Percentiles rank a stretch among this genome's conserved stretches.
Conservation (phyloP, 2,888 invertebrate species). For the Leptura quadrifasciata region DNA sequence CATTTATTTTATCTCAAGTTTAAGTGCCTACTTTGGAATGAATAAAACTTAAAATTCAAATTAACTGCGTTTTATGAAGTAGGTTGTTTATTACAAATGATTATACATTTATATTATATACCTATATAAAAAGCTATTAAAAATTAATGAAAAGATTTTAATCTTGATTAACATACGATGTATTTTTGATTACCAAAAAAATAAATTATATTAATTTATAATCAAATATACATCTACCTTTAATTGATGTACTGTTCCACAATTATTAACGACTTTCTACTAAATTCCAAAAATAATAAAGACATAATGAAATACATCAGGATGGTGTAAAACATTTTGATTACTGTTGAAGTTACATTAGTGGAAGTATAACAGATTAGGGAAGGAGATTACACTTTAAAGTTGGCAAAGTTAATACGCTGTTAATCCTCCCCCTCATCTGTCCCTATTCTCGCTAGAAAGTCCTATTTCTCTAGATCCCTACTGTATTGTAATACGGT, state of each 20-base stretch:
- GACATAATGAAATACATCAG: background rate
- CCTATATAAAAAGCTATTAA: too few relatives aligned
- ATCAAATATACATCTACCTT: background rate
- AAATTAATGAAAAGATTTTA: too few relatives aligned
- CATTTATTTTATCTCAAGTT: background rate
- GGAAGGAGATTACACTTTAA: background rate
- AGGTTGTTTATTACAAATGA: too few relatives aligned
- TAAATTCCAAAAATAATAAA: too few relatives aligned
- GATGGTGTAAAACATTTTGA: background rate
- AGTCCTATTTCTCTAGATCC: background rate
- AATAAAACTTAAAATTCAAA: too few relatives aligned
- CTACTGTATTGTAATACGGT: background rate
- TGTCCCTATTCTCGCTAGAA: background rate
- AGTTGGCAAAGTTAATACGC: background rate
- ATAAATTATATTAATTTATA: too few relatives aligned
- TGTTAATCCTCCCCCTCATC: background rate
- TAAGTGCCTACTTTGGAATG: background rate
- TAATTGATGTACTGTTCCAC: background rate
- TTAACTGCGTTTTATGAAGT: too few relatives aligned
- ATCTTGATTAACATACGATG: too few relatives aligned
- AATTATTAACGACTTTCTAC: background rate
- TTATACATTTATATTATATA: too few relatives aligned
- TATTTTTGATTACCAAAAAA: too few relatives aligned
- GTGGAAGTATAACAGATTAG: background rate
- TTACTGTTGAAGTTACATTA: background rate